Base-by-base conservation (phyloP, 2,113 vertebrate species). In the Stegastes partitus region DNA sequence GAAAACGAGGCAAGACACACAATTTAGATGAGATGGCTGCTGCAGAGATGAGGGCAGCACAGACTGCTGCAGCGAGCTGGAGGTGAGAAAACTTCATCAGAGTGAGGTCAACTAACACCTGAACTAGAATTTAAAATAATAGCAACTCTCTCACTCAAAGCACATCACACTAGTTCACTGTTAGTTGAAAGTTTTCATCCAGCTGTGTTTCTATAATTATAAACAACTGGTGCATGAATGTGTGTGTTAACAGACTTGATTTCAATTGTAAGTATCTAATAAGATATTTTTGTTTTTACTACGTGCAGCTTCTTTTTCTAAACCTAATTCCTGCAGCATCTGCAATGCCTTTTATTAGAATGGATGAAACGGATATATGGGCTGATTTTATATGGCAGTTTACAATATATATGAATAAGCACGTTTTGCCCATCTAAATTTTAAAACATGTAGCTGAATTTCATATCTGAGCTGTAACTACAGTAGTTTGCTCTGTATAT, bases 61-160 rank as follows among this genome's bases (percentile, higher is more conserved):
- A 26, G 31, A 44, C 58, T 45, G 58, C 34, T 31, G 23, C 25
- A 62, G 49, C 22, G 15, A 69, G 58, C 58, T 51, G 22, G 42
- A 58, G 19, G 47, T 51, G 45, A 64, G 47, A 37, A 45, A 31
- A 58, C 70, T 45, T 55, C 25, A 66, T 23, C 53, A 66, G 56
- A 14, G 28, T 44, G 39, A 55, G 26, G 50, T 0, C 0, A 18
- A 28, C 63, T 25, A 59, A 72, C n/a, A 11, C 25, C 44, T 53
- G 23, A 53, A 42, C 7, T 49, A 18, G 14, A 54, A 21, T 47
- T 47, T 47, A 28, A 71, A 53, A 53, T 34, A 62, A 76, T 1
- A 59, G 37, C 54, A 21, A n/a, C 34, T 63, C 51, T 77, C 34
- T 47, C 12, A 37, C 23, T 59, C 31, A 47, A n/a, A 65, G 23